These are phyloP conservation scores for Seriola rivoliana DNA, from an alignment of 2,113 vertebrate species.

Conservation along the genomic window DNA sequence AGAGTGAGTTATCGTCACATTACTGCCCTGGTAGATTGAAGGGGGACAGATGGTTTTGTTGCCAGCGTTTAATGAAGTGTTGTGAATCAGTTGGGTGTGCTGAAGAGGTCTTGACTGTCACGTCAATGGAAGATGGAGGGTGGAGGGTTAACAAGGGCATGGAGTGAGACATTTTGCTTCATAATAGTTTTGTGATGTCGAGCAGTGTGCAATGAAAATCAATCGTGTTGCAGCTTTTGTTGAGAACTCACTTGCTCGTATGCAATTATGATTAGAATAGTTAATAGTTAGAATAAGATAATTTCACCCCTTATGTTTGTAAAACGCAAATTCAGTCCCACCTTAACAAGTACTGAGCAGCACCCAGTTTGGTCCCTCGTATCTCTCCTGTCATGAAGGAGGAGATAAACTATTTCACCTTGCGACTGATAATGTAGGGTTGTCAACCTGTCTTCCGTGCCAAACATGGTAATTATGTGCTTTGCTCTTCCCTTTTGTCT, in stretches of 20 bases:
- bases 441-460: slow-evolving; percentile 72
- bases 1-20: slow-evolving; percentile 80
- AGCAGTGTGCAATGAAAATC: slow-evolving; percentile 16
- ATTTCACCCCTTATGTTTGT: slow-evolving; percentile 34
- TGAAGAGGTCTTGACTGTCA: slow-evolving; percentile 59
- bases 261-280: slow-evolving; percentile 25
- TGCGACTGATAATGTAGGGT: slow-evolving; percentile 67
- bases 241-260: neutral
- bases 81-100: slow-evolving; percentile 65
- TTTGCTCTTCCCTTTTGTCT: slow-evolving; percentile 60
- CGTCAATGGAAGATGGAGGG: slow-evolving; percentile 39
- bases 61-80: slow-evolving; percentile 77
- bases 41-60: slow-evolving; percentile 78
- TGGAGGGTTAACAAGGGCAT: slow-evolving; percentile 57
- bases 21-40: slow-evolving; percentile 73
- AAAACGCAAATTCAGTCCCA: slow-evolving; percentile 46
- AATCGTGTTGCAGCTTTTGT: slow-evolving; percentile 3
- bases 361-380: slow-evolving; percentile 29
- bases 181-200: slow-evolving; percentile 29
- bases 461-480: slow-evolving; percentile 72
- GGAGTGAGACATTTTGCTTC: slow-evolving; percentile 15
- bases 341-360: slow-evolving; percentile 43
- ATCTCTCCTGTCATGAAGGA: slow-evolving; percentile 52
- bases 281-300: slow-evolving; percentile 28
- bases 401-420: slow-evolving; percentile 79